Base-by-base conservation (phyloP, 2,888 invertebrate genomes). In the Drepanosiphum platanoidis region DNA sequence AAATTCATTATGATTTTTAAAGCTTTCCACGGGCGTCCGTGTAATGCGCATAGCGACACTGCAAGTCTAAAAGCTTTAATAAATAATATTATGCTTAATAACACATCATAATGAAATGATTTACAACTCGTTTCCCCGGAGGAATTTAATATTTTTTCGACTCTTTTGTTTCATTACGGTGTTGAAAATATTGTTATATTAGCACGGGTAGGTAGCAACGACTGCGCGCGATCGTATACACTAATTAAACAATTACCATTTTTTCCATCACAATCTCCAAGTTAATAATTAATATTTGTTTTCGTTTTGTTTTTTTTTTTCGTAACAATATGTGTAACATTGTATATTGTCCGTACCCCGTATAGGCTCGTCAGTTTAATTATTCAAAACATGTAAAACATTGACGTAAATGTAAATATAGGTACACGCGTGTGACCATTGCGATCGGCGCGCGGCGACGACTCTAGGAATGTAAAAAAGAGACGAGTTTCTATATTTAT, bases 11-110 rank as follows among this genome's bases (percentile, higher is more conserved):
- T 11, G 22, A 52, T 64, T 42, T 78, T 66, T 78, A 66, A 42
- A 78, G 64, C 42, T 78, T 78, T 77, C 39, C n/a, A 1, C 27
- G 42, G 22, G 3, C 3, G 30, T 42, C 1, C 42, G 30, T n/a
- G 18, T 61, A n/a, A n/a, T n/a, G n/a, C n/a, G n/a, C n/a, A 15
- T 27, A 30, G n/a, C 4, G 9, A 36, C n/a, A n/a, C n/a, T 27
- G 75, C n/a, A 5, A 79, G 79, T 79, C 66, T 79, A 80, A 78
- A 78, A 78, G 64, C 64, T 32, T 27, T 42, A 30, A 66, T 64
- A 39, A 46, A 46, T 46, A 46, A 22, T 66, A 66, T 66, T 78
- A 66, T 42, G 64, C 78, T 78, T 66, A 66, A n/a, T n/a, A 42
- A 30, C 32, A n/a, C n/a, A n/a, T 1, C 1, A 5, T 78, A 78